Evolutionary conservation across 1,140 invertebrate genomes (phyloP), one percentile per base, ranked within the genome.

Genomic region (honey bee (Apis mellifera)): DNA sequence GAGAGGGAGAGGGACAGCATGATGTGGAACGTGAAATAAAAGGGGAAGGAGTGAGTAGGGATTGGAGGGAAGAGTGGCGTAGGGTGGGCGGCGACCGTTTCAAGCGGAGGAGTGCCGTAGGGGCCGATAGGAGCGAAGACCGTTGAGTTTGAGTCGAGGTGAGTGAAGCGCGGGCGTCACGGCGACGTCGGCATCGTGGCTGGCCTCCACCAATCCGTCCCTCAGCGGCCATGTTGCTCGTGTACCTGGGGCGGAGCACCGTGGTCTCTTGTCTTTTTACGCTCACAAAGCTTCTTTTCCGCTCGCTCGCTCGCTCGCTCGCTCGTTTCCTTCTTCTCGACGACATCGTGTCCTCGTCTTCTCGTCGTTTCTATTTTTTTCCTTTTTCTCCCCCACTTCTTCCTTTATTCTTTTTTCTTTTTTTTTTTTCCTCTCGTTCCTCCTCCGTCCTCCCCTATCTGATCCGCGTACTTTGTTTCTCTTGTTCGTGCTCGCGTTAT

Each of bases 161-260:
- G 92, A 94, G 92, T 94, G 93, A 94, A 93, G 92, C 90, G 91
- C 91, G 91, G 91, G 90, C 92, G 92, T 94, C 93, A 94, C 90
- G 91, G 87, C 90, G 91, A 91, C 92, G 92, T 93, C 91, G 90
- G 90, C 89, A 89, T 91, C 91, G 92, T 86, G 84, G 84, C 88
- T 88, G 88, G 89, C 84, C 92, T 93, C 92, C 92, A 87, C 92
- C 93, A 94, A 94, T 94, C 93, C 93, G 93, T 94, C 93, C 91
- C 91, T 92, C 90, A 92, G 93, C 93, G 92, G 93, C 93, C 93
- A 94, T 94, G 92, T 93, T 94, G 91, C 90, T 89, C 89, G 90
- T 92, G 89, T 91, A 90, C 89, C 91, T 91, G 91, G 92, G 93
- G 93, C 93, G 93, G 93, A 94, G 93, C 93, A 71, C 91, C 57